Conservation (phyloP, 2,888 invertebrate genomes). For the Folsomia manolachei region DNA sequence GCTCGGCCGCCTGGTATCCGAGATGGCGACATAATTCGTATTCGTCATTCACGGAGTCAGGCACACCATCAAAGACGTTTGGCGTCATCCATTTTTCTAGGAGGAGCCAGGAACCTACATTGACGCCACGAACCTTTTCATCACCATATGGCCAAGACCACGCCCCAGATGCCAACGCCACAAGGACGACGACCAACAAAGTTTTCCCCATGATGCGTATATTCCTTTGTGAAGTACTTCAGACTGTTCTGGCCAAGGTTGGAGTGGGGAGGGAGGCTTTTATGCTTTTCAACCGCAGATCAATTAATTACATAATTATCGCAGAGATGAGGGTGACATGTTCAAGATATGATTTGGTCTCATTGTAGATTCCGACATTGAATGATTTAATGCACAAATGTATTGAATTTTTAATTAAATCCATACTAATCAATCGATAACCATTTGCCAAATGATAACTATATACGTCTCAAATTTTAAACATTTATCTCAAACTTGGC, state of each 20-base stretch:
- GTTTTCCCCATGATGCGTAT: not conserved
- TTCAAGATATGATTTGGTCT: too few species aligned
- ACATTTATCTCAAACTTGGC: too few species aligned
- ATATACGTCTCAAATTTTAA: too few species aligned
- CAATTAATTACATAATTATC: too few species aligned
- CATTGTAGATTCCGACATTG: too few species aligned
- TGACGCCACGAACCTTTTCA: constrained; percentile 38
- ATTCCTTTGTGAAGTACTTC: too few species aligned
- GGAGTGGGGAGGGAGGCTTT: not conserved
- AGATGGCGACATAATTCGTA: constrained; percentile 34
- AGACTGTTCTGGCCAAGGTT: not conserved
- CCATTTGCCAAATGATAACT: too few species aligned
- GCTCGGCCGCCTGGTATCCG: constrained; percentile 36
- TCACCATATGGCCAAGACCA: constrained; percentile 26
- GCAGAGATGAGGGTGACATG: too few species aligned
- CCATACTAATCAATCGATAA: too few species aligned
- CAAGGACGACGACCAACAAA: constrained; percentile 1
- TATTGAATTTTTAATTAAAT: too few species aligned
- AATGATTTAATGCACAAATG: too few species aligned
- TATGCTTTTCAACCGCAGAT: too few species aligned
- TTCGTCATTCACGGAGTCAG: constrained; percentile 41
- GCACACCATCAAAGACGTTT: constrained; percentile 23
- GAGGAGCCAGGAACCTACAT: constrained; percentile 45
- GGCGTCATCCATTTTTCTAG: constrained; percentile 48
- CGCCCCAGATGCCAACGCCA: not conserved